phyloP scores from a whole-genome alignment of 2,888 invertebrate species.

The Crocallis elinguaria region DNA sequence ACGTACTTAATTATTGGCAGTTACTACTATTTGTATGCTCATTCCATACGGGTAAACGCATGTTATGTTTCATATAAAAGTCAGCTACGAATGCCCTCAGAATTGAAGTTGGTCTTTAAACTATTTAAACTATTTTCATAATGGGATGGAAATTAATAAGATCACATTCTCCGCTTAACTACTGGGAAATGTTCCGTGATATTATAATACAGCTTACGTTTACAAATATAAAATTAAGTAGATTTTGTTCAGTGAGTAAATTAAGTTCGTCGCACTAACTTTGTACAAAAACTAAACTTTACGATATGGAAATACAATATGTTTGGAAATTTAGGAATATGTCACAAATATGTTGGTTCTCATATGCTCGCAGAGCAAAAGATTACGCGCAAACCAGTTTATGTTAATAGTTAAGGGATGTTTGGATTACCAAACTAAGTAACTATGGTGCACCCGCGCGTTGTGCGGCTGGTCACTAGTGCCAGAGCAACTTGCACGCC shows the following conservation, averaged over 20 bases:
- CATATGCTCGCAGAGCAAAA: background rate
- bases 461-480: too few species aligned
- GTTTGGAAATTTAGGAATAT: constrained; percentile 54
- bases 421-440: too few species aligned
- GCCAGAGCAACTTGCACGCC: too few species aligned
- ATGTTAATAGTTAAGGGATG: too few species aligned
- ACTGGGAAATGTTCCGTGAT: background rate
- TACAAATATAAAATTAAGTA: constrained; percentile 13
- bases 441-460: too few species aligned
- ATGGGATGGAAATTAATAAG: background rate
- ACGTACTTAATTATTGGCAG: too few species aligned
- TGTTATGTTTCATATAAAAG: too few species aligned
- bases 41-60: background rate
- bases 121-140: background rate
- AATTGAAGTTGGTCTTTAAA: constrained; percentile 1
- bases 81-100: background rate
- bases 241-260: constrained; percentile 20
- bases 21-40: too few species aligned
- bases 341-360: constrained; percentile 32
- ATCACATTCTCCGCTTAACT: background rate
- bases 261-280: constrained; percentile 10
- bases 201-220: constrained; percentile 26
- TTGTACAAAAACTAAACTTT: constrained; percentile 35
- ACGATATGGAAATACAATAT: constrained; percentile 71
- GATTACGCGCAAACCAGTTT: background rate